A percentile compares a stretch with the other conserved stretches of the same genome.
Evolutionary conservation across 2,797 vertebrate genomes (phyloP).

Genomic region (Acrocephalus scirpaceus): DNA sequence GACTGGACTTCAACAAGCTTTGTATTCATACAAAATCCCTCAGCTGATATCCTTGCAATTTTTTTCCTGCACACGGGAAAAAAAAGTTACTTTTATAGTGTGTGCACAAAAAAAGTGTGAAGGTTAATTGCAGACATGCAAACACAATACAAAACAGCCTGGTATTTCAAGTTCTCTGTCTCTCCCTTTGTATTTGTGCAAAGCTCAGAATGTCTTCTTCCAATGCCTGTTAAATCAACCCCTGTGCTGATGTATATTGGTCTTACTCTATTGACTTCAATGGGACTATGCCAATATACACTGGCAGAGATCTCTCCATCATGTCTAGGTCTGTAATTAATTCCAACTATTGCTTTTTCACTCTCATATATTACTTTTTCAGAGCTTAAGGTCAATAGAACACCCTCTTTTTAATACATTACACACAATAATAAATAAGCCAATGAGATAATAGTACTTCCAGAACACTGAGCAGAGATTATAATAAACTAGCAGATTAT

Average conservation of each 20-base stretch:
- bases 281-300: background rate
- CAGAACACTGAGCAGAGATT: background rate
- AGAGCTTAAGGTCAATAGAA: conserved; percentile 20
- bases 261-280: conserved; percentile 25
- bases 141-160: background rate
- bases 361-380: conserved; percentile 22
- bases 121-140: background rate
- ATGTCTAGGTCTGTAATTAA: background rate
- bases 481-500: background rate
- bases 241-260: conserved; percentile 7
- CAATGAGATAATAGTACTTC: background rate
- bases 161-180: background rate
- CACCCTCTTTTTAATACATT: background rate
- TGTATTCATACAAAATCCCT: background rate
- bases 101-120: background rate
- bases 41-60: background rate
- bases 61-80: background rate
- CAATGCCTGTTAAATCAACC: background rate
- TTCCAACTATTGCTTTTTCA: conserved; percentile 5
- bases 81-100: background rate
- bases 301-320: background rate
- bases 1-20: background rate
- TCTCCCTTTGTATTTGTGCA: background rate
- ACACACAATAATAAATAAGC: conserved; percentile 7
- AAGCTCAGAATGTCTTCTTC: background rate